A percentile compares a stretch with the other conserved stretches of the same genome.
Evolutionary conservation across 2,888 invertebrate species (phyloP).

Genomic region (Mimachlamys varia): DNA sequence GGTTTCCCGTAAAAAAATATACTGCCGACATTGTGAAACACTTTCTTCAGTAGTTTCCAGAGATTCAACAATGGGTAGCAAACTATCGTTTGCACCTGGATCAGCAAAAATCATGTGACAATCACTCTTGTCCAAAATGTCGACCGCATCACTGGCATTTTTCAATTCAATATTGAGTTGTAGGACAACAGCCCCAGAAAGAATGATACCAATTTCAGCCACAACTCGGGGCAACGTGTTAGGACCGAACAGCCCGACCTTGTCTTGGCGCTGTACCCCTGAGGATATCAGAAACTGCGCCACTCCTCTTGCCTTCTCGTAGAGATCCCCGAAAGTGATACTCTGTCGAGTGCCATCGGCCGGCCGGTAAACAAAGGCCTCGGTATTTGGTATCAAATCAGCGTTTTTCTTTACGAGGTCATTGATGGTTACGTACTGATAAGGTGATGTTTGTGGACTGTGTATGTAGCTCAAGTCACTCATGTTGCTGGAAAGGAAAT

Average conservation of each 20-base stretch:
- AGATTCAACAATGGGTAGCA: neutral
- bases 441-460: neutral
- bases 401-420: conserved; percentile 32
- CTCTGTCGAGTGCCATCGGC: conserved; percentile 36
- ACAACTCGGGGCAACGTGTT: conserved; percentile 41
- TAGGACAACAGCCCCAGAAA: conserved; percentile 46
- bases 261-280: conserved; percentile 41
- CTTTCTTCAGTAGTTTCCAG: neutral
- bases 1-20: neutral
- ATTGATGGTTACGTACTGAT: conserved; percentile 32
- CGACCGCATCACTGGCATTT: conserved; percentile 36
- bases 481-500: neutral
- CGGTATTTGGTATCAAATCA: neutral
- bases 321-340: conserved; percentile 36
- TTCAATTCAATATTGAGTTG: conserved; percentile 38
- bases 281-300: conserved; percentile 35
- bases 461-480: conserved; percentile 28
- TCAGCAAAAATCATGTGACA: conserved; percentile 43
- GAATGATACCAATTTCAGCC: conserved; percentile 42
- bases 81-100: conserved; percentile 42
- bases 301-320: neutral
- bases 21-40: neutral
- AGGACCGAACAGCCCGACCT: conserved; percentile 44
- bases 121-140: conserved; percentile 36
- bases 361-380: conserved; percentile 38